Evolutionary conservation across 2,113 vertebrate species (phyloP).

Genomic region (Laterallus jamaicensis): DNA sequence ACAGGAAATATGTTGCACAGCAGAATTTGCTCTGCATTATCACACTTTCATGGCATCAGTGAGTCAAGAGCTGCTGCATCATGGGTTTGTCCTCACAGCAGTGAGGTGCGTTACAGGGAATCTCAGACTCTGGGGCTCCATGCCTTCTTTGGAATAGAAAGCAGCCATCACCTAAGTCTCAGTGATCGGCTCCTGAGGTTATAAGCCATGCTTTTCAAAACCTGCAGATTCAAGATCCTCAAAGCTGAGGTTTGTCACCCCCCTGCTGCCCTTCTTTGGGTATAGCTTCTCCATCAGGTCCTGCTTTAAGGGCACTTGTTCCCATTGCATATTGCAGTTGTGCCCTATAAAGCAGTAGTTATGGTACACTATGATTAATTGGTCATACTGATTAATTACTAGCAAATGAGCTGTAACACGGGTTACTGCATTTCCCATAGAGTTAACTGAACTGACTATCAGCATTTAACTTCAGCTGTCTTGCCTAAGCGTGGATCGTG

Average conservation of each 20-base stretch:
- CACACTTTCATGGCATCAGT: fast-evolving
- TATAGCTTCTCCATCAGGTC: background rate
- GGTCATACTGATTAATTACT: background rate
- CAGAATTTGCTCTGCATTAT: background rate
- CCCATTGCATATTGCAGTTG: background rate
- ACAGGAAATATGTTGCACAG: background rate
- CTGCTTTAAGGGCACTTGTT: background rate
- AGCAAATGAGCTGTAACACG: background rate
- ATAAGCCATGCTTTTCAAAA: background rate
- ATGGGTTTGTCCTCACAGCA: background rate
- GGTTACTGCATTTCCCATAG: background rate
- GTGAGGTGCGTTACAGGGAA: fast-evolving
- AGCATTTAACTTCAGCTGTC: background rate
- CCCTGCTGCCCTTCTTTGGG: fast-evolving
- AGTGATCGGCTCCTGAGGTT: background rate
- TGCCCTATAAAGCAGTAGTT: background rate
- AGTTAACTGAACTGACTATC: background rate
- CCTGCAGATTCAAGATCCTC: background rate
- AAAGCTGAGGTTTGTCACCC: background rate
- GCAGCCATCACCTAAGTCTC: background rate
- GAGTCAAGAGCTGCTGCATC: background rate
- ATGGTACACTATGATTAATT: background rate
- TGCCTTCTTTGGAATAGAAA: background rate
- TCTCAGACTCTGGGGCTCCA: background rate
- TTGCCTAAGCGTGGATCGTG: background rate